Evolutionary conservation across 1,140 invertebrate species (phyloP).

Genomic region (Drosophila rufa): DNA sequence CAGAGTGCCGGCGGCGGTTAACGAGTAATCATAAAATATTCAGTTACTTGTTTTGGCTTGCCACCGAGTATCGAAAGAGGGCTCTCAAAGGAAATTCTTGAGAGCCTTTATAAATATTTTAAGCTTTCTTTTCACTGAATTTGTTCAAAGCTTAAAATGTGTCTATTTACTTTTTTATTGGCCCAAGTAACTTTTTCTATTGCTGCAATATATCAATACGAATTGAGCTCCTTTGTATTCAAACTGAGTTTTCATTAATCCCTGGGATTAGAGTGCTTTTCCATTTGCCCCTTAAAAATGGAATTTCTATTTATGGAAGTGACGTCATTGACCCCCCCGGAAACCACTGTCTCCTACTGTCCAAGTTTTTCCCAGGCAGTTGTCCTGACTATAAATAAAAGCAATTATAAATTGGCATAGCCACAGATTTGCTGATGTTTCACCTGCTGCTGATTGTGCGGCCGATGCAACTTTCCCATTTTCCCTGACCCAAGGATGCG

Average conservation of each 20-base stretch:
- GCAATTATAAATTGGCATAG: slow-evolving; percentile 62
- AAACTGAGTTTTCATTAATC: neutral
- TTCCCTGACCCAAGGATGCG: slow-evolving; percentile 14
- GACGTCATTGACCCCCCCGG: slow-evolving; percentile 26
- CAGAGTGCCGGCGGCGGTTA: neutral
- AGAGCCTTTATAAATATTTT: no score
- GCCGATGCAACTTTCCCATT: slow-evolving; percentile 43
- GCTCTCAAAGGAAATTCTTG: neutral
- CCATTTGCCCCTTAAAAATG: slow-evolving; percentile 25
- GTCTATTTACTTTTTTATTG: neutral
- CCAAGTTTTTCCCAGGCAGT: slow-evolving; percentile 4
- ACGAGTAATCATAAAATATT: slow-evolving; percentile 23
- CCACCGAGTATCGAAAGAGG: neutral
- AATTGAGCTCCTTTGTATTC: neutral
- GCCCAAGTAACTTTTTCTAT: neutral
- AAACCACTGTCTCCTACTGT: neutral
- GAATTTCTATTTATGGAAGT: slow-evolving; percentile 29
- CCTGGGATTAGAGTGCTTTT: slow-evolving; percentile 28
- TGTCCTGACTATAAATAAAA: slow-evolving; percentile 57
- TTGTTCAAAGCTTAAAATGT: neutral
- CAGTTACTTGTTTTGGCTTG: neutral
- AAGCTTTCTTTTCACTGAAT: neutral
- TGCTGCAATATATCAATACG: slow-evolving; percentile 13
- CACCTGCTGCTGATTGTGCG: slow-evolving; percentile 13
- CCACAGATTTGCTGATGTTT: slow-evolving; percentile 45